Evolutionary conservation across 2,797 vertebrate species (phyloP), one percentile per base, ranked within the genome.

Genomic region (Aselliscus stoliczkanus): DNA sequence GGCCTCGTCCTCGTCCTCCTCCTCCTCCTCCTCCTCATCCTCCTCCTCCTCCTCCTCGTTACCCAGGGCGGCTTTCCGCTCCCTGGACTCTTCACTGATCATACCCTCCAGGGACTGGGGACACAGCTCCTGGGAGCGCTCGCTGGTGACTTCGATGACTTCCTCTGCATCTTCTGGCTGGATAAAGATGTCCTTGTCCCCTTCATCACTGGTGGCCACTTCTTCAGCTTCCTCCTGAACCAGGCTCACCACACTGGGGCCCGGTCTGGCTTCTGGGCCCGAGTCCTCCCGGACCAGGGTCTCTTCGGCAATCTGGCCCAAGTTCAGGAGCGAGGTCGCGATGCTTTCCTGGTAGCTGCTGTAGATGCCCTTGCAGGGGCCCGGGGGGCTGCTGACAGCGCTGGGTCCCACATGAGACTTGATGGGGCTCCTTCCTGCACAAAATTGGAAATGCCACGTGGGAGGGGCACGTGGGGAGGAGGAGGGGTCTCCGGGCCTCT

Each of bases 311-410:
- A 99, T 98, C 96, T 98, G 98, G 97, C 99, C 99, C 93, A 99
- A 98, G 97, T 99, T 99, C 39, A 99, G 98, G 94, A 99, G 99
- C 76, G 99, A 99, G 97, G 99, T 99, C 94, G 99, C 99, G 20
- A 99, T 99, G 94, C 98, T 98, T 91, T 98, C 98, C 97, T 99
- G 99, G 90, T 98, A 99, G 98, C 98, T 98, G 97, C 98, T 98
- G 34, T 98, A 98, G 95, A 98, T 98, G 97, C 98, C 98, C 97
- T 98, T 98, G 96, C 98, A 97, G 47, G 98, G 82, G 90, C 96
- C 96, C 9, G 97, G 67, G 0, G 97, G 84, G 93, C 96, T 96
- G 42, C 97, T 92, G 58, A 95, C 42, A 1, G 97, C 87, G 50
- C 60, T 98, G 82, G 98, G 96, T 93, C 98, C 98, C 0, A 97